Base-by-base conservation (phyloP, 2,113 vertebrate genomes). In the Engraulis encrasicolus region DNA sequence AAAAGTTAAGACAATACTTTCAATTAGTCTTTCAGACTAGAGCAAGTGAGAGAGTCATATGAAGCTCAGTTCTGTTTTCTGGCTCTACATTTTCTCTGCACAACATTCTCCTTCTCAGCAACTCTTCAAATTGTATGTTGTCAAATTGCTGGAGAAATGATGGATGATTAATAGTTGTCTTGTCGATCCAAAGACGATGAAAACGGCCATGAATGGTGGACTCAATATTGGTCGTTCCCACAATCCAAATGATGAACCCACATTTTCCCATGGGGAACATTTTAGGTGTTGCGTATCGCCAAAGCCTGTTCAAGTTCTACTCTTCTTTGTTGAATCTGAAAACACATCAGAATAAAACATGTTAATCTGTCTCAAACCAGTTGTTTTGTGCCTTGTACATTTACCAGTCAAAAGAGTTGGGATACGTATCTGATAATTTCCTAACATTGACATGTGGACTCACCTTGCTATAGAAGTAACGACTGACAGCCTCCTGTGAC, bases 401-500 rank as follows among this genome's bases (percentile, higher is more conserved):
- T n/a, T n/a, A n/a, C n/a, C n/a, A n/a, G n/a, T n/a, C n/a, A n/a
- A n/a, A n/a, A n/a, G n/a, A n/a, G n/a, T n/a, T n/a, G n/a, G n/a
- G n/a, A n/a, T n/a, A n/a, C n/a, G n/a, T n/a, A n/a, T n/a, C n/a
- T n/a, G n/a, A n/a, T n/a, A n/a, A n/a, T n/a, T n/a, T n/a, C n/a
- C n/a, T n/a, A 23, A n/a, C 6, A 54, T 54, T 20, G 50, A 19
- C n/a, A n/a, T n/a, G n/a, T n/a, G n/a, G 80, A 18, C 86, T 89
- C 90, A 99, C 98, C 97, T 99, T 99, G 94, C 97, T 98, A 93
- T 99, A 99, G 93, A 99, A 99, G 86, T 99, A 99, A 88, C 98
- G 96, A 92, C 97, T 99, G 82, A 99, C 98, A 0, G 98, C 98
- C 87, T 99, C 98, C 92, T 99, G 98, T 91, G 98, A 98, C 98